Evolutionary conservation across 2,113 vertebrate species (phyloP).

Genomic region (Psettodes erumei): DNA sequence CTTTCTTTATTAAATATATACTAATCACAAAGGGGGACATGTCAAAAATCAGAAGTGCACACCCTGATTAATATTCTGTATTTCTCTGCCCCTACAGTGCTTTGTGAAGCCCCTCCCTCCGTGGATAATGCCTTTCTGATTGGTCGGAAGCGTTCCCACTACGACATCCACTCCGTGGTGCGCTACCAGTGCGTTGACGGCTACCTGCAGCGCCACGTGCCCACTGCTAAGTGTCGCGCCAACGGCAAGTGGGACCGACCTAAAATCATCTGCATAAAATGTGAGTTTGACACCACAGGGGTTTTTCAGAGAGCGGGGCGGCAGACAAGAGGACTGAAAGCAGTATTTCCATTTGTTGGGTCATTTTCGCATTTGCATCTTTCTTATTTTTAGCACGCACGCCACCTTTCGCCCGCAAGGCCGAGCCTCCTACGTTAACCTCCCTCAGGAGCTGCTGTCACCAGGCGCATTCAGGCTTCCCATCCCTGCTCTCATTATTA

Average conservation of each 20-base stretch:
- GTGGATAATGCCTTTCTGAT: slow-evolving; percentile 89
- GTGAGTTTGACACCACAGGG: slow-evolving; percentile 83
- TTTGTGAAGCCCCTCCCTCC: slow-evolving; percentile 89
- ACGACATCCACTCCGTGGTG: slow-evolving; percentile 90
- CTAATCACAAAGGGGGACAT: not conserved
- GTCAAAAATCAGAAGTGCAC: not conserved
- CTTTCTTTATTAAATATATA: not conserved
- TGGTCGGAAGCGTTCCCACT: slow-evolving; percentile 89
- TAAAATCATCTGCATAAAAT: slow-evolving; percentile 93
- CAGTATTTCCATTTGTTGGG: slow-evolving; percentile 22
- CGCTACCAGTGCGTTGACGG: slow-evolving; percentile 93
- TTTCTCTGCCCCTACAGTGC: slow-evolving; percentile 79
- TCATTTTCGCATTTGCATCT: slow-evolving; percentile 28
- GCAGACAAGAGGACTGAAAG: slow-evolving; percentile 8
- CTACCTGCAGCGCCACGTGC: slow-evolving; percentile 90
- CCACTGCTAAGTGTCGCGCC: slow-evolving; percentile 90
- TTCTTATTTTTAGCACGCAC: slow-evolving; percentile 42
- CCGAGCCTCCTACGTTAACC: slow-evolving; percentile 20
- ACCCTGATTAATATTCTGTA: not conserved
- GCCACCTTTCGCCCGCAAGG: not conserved
- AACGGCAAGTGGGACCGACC: slow-evolving; percentile 95
- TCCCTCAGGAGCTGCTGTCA: slow-evolving; percentile 51
- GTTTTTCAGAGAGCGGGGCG: not conserved
- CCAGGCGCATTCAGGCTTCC: slow-evolving; percentile 41
- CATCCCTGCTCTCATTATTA: slow-evolving; percentile 60